Conservation (phyloP, 2,113 vertebrate species). For the Morone chrysops region DNA sequence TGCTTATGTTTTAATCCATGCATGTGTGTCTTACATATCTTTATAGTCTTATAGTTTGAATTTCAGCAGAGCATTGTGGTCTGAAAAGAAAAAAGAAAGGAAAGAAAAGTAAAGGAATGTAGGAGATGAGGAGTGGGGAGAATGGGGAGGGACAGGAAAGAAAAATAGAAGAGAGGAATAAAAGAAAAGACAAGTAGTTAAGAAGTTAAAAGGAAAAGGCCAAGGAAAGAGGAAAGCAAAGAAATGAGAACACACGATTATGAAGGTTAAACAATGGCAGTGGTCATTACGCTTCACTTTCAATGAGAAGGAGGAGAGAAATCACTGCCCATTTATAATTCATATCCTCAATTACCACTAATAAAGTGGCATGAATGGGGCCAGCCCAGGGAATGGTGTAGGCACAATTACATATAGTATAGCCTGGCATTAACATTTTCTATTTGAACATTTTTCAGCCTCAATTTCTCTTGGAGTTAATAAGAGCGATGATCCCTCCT, state of each 20-base stretch:
- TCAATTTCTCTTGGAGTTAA: conserved; percentile 98
- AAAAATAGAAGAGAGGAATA: conserved; percentile 22
- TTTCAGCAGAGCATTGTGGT: conserved; percentile 15
- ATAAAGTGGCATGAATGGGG: conserved; percentile 92
- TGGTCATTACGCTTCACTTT: conserved; percentile 97
- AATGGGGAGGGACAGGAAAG: conserved; percentile 79
- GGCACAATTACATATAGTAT: conserved; percentile 96
- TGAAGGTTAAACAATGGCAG: conserved; percentile 91
- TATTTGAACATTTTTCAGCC: conserved; percentile 99
- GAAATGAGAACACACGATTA: conserved; percentile 92
- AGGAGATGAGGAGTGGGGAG: conserved; percentile 46
- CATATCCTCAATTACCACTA: conserved; percentile 99
- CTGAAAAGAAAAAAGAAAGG: background rate
- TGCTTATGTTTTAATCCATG: conserved; percentile 35
- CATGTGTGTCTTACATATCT: conserved; percentile 24
- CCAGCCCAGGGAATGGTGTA: conserved; percentile 92
- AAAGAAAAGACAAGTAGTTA: conserved; percentile 41
- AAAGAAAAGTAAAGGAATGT: conserved; percentile 1
- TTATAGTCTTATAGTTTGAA: conserved; percentile 21
- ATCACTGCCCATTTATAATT: conserved; percentile 97
- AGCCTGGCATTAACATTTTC: conserved; percentile 98
- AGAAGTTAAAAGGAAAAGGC: conserved; percentile 55
- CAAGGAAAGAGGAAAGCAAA: conserved; percentile 59
- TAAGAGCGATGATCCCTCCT: conserved; percentile 99
- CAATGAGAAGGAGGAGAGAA: conserved; percentile 88